Evolutionary conservation across 2,888 invertebrate genomes (phyloP), one percentile per base, ranked within the genome.

Genomic region (Drosophila atripex): DNA sequence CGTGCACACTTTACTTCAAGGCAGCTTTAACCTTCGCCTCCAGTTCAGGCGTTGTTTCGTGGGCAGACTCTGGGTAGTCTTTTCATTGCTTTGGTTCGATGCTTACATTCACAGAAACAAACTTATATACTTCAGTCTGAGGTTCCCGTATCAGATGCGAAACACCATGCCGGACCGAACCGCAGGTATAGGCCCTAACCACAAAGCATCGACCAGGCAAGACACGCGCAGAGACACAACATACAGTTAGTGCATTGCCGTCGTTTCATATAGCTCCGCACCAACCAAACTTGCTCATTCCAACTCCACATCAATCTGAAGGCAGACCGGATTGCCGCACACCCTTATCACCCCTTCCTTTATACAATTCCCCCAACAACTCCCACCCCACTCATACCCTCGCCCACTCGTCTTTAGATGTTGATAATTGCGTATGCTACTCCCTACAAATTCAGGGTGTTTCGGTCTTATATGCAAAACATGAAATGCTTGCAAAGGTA

Each of bases 1-100:
- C 80, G 86, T 80, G 86, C 77, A 85, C 77, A 78, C 88, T 88
- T 76, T 76, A 66, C 75, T 80, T 75, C 76, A 73, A 68, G 68
- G 68, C 69, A 69, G 60, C 53, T 53, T 38, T 65, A 52, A 32
- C 49, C 52, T 41, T 51, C 46, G 60, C n/a, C 61, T 25, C 50
- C 21, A 14, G 39, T 46, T 23, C 52, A 60, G 46, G 21, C 51
- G 18, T 3, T 32, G 18, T 30, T 43, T 21, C 57, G 58, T 38
- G 35, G 51, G 25, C 9, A 32, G 25, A 39, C 49, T 32, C 56
- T 32, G 54, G 47, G 35, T 47, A 49, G 71, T 52, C 70, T 64
- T 68, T 51, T 53, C 38, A 39, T 32, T 50, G 12, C 43, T 45
- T 32, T 30, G 23, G 43, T 58, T 49, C 58, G 38, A 46, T 63